Evolutionary conservation across 2,797 vertebrate species (phyloP), one percentile per base, ranked within the genome.

Genomic region (Sus cebifrons): DNA sequence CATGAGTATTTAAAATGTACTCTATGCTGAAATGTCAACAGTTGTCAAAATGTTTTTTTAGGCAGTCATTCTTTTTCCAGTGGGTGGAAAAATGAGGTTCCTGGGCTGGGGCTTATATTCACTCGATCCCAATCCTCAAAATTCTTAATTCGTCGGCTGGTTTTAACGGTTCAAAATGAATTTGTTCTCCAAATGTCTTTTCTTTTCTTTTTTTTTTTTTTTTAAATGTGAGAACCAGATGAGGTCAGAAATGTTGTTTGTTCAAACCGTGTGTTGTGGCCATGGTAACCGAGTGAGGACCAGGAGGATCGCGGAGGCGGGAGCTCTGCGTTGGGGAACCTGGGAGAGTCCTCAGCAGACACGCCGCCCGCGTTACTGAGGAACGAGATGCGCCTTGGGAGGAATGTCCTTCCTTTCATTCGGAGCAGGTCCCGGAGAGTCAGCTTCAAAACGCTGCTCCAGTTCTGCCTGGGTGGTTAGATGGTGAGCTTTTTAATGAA

Each of bases 171-270:
- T 91, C 85, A 68, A 89, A 92, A 86, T 77, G 64, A 91, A 96
- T 85, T 85, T 8, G 2, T 91, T 96, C 85, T 93, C 40, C 49
- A 84, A 95, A 68, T 93, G 60, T 83, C 44, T 97, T 95, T 49
- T 49, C 36, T 36, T 36, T 36, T 36, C 36, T 36, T n/a, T 44
- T 44, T 44, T 44, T 44, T 44, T 44, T 77, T 71, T 97, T 97
- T 93, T 81, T 89, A 93, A 95, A 91, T 67, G 84, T 27, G 91
- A 95, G 77, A 89, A 87, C 90, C 94, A 82, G 64, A 86, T 88
- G 94, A 96, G 67, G 81, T 94, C 86, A 97, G 91, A 94, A 97
- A 70, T 87, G 62, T 56, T 96, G 88, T 97, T 96, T 97, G 89
- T 73, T 96, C 83, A 90, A 93, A 94, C 40, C 2, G 3, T 94